Evolutionary conservation across 2,113 vertebrate genomes (phyloP).

Genomic region (Embiotoca jacksoni): DNA sequence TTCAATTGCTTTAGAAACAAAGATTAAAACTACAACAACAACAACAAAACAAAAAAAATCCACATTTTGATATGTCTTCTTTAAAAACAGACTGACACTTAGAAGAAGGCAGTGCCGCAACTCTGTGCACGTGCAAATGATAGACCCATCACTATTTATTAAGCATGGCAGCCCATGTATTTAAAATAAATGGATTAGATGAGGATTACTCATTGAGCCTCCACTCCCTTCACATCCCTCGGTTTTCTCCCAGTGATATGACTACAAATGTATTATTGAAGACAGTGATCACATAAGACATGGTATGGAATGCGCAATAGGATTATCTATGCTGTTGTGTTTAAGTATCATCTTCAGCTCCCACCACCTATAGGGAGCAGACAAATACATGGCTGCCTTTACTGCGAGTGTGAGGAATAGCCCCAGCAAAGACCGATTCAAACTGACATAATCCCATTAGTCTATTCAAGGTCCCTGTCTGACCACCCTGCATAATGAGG

Average conservation of each 20-base stretch:
- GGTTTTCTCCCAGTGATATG: slow-evolving; percentile 46
- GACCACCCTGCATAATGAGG: slow-evolving; percentile 51
- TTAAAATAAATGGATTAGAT: slow-evolving; percentile 71
- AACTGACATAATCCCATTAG: slow-evolving; percentile 70
- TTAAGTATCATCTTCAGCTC: slow-evolving; percentile 49
- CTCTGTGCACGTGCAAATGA: slow-evolving; percentile 17
- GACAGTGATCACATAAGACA: slow-evolving; percentile 62
- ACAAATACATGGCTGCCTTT: slow-evolving; percentile 43
- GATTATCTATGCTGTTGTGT: slow-evolving; percentile 56
- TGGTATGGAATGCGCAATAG: slow-evolving; percentile 59
- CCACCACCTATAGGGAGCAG: slow-evolving; percentile 35
- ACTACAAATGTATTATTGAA: slow-evolving; percentile 46
- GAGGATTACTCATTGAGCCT: slow-evolving; percentile 64
- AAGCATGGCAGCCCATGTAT: slow-evolving; percentile 47
- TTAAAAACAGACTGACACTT: background rate
- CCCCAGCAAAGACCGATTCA: slow-evolving; percentile 40
- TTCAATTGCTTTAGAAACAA: background rate
- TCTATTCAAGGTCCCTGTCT: slow-evolving; percentile 47
- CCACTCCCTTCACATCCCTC: slow-evolving; percentile 32
- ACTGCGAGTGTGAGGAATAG: slow-evolving; percentile 26
- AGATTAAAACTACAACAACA: too few species aligned
- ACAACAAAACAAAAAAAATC: too few species aligned
- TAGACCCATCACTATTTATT: slow-evolving; percentile 45
- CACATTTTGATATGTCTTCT: background rate
- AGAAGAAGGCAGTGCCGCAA: background rate